A percentile compares a stretch with the other conserved stretches of the same genome.
Conservation (phyloP, 2,888 invertebrate genomes). For the Gryllus longicercus region DNA sequence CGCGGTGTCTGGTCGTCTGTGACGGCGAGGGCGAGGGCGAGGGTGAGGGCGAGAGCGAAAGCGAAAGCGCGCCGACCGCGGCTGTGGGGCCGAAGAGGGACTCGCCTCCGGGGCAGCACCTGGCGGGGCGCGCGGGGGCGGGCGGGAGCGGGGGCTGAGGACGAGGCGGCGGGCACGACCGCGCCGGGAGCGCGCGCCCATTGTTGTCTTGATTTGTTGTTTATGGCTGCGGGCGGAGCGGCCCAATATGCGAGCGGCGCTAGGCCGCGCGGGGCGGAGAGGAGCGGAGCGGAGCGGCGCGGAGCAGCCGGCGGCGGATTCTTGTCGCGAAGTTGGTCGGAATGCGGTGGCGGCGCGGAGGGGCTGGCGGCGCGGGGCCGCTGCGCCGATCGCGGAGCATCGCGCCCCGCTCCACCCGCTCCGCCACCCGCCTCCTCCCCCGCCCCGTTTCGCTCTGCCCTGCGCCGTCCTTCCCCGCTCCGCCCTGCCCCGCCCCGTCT, state of each 20-base stretch:
- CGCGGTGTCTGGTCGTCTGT: too few species aligned
- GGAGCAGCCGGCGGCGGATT: neutral
- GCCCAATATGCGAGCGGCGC: neutral
- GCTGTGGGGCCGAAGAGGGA: too few species aligned
- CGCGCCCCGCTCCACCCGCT: too few species aligned
- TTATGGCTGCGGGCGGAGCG: neutral
- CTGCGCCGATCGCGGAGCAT: neutral
- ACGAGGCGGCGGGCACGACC: neutral
- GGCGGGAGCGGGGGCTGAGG: neutral
- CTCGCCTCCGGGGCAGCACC: too few species aligned
- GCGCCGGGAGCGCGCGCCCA: neutral
- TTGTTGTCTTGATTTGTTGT: slow-evolving; percentile 17
- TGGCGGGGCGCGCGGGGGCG: too few species aligned
- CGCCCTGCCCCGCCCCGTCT: neutral
- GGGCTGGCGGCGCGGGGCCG: neutral
- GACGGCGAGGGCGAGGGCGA: too few species aligned
- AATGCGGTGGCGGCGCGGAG: neutral
- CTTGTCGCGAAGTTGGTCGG: neutral
- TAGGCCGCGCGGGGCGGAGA: neutral
- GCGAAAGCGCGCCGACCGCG: too few species aligned
- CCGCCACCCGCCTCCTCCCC: neutral
- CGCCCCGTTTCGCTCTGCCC: too few species aligned
- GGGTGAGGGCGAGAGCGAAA: too few species aligned
- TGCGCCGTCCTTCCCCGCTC: neutral
- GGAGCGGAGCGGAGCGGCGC: neutral